Evolutionary conservation across 2,888 invertebrate species (phyloP).

Genomic region (Hirudinaria manillensis): DNA sequence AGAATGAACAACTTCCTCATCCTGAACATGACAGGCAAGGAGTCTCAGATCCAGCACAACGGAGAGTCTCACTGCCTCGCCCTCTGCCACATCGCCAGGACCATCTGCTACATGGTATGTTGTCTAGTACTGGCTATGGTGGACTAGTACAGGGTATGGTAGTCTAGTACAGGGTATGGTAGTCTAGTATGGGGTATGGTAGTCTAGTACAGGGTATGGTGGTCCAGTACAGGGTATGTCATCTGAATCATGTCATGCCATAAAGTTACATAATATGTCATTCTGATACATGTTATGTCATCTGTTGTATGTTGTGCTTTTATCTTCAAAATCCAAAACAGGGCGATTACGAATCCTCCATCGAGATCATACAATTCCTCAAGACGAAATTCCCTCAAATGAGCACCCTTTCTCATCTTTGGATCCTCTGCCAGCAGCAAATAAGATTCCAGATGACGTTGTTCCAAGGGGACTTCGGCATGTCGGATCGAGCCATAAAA

Average conservation of each 20-base stretch:
- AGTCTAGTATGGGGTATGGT: no score
- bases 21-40: slow-evolving; percentile 65
- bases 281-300: no score
- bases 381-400: slow-evolving; percentile 63
- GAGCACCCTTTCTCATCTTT: slow-evolving; percentile 61
- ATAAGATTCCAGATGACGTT: slow-evolving; percentile 48
- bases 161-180: no score
- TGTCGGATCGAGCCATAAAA: slow-evolving; percentile 66
- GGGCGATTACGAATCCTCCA: slow-evolving; percentile 61
- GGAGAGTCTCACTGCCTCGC: slow-evolving; percentile 68
- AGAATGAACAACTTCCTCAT: slow-evolving; percentile 73
- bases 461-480: slow-evolving; percentile 63
- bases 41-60: slow-evolving; percentile 57
- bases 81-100: slow-evolving; percentile 64
- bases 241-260: no score
- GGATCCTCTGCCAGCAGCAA: slow-evolving; percentile 61
- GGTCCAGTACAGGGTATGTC: no score
- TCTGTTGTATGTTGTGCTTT: no score
- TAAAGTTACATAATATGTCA: no score
- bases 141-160: no score
- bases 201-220: no score
- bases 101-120: slow-evolving; percentile 57
- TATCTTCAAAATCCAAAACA: no score
- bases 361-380: slow-evolving; percentile 62
- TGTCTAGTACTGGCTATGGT: not conserved